Conservation (phyloP, 30 jellyfish, hydroid and myxozoan species). For the Chrysaora quinquecirrha region DNA sequence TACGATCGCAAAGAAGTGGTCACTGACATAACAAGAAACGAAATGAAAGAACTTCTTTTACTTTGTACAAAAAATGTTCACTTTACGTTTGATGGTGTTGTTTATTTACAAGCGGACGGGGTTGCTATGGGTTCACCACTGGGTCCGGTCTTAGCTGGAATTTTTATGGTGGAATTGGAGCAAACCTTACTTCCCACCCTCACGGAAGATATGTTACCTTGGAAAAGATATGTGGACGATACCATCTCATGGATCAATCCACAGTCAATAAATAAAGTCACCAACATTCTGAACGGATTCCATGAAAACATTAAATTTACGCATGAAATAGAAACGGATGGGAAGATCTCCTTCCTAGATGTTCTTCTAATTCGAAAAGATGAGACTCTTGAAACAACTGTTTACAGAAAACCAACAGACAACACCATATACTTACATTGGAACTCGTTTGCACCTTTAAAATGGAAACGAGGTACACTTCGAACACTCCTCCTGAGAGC, state of each 20-base stretch:
- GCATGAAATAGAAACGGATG: constrained; percentile 2
- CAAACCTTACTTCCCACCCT: constrained; percentile 6
- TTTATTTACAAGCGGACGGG: constrained; percentile 13
- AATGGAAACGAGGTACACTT: constrained; percentile 45
- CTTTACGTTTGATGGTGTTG: constrained; percentile 12
- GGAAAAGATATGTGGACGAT: constrained; percentile 44
- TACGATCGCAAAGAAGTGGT: constrained; percentile 7
- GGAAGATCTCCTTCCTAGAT: constrained; percentile 9
- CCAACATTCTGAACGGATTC: background rate
- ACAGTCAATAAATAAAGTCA: background rate
- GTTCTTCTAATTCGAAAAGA: constrained; percentile 6
- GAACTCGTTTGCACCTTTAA: constrained; percentile 42
- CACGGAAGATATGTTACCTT: background rate
- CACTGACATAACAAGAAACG: constrained; percentile 7
- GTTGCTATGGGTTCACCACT: constrained; percentile 53
- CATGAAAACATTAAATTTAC: constrained; percentile 40
- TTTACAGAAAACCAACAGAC: constrained; percentile 14
- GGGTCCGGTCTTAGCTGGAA: constrained; percentile 50
- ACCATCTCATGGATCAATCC: constrained; percentile 3
- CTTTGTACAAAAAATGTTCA: constrained; percentile 18
- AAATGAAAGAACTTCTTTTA: constrained; percentile 4
- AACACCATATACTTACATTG: background rate
- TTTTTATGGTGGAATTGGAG: constrained; percentile 43
- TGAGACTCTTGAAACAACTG: constrained; percentile 2
- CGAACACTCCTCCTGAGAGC: constrained; percentile 36